A percentile compares a stretch with the other conserved stretches of the same genome.
phyloP scores from a whole-genome alignment of 2,888 invertebrate species.

The Morinoia aosen region DNA sequence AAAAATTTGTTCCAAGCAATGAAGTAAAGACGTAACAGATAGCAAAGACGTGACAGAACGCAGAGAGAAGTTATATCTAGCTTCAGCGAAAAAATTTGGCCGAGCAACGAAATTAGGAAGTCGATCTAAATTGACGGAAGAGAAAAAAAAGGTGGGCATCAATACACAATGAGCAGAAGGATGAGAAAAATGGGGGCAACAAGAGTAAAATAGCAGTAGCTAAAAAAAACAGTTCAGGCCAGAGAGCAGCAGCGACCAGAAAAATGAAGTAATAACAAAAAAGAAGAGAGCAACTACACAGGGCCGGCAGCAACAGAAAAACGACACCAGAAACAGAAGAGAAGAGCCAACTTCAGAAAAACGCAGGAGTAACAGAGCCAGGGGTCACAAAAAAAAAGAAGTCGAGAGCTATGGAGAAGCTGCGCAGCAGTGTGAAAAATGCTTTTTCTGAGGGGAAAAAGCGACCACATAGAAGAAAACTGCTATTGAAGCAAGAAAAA shows the following conservation, averaged over 20 bases:
- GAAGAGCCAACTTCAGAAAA: neutral
- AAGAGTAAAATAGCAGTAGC: no score
- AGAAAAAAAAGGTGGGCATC: no score
- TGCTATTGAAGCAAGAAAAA: neutral
- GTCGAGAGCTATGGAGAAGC: no score
- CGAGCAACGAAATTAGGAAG: neutral
- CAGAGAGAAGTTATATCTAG: neutral
- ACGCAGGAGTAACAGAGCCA: neutral
- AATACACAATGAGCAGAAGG: no score
- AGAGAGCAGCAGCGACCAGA: no score
- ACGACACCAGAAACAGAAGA: neutral
- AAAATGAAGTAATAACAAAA: no score
- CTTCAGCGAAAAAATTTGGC: neutral
- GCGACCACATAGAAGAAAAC: neutral
- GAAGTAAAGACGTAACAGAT: neutral
- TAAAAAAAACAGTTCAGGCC: no score
- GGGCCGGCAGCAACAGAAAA: neutral
- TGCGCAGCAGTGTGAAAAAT: neutral
- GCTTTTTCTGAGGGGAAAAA: no score
- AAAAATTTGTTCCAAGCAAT: neutral
- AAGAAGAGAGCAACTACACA: neutral
- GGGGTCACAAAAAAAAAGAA: no score
- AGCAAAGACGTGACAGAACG: neutral
- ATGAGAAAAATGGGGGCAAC: no score
- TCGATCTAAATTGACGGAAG: no score